These are phyloP conservation scores for Odontomachus brunneus DNA, from an alignment of 1,140 invertebrate genomes.

Conservation along the genomic window DNA sequence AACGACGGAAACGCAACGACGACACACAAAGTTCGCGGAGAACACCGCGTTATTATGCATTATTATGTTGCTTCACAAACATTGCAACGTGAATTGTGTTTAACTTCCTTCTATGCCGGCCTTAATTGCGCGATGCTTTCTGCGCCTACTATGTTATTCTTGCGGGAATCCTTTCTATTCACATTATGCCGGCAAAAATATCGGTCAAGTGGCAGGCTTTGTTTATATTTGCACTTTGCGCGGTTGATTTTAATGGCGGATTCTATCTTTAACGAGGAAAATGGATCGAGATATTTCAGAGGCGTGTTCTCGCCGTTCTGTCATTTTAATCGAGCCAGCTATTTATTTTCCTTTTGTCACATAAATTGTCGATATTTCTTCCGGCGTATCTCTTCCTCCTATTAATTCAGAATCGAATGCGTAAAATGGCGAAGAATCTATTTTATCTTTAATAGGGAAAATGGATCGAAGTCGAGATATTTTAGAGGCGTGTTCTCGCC, in stretches of 20 bases:
- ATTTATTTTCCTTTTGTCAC: background rate
- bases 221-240: slow-evolving; percentile 17
- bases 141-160: background rate
- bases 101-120: slow-evolving; percentile 1
- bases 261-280: background rate
- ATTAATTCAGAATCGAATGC: background rate
- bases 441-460: background rate
- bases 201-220: slow-evolving; percentile 17
- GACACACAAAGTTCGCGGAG: background rate
- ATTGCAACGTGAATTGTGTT: slow-evolving; percentile 11
- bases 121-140: slow-evolving; percentile 20
- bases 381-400: background rate
- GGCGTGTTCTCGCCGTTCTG: background rate
- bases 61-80: slow-evolving; percentile 16
- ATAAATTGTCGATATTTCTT: background rate
- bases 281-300: slow-evolving; percentile 26
- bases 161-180: background rate
- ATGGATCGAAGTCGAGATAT: slow-evolving; percentile 31
- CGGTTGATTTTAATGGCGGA: background rate
- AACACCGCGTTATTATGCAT: background rate
- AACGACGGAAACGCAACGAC: background rate
- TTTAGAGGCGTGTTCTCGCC: background rate
- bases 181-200: slow-evolving; percentile 17
- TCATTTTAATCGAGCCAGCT: background rate
- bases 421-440: slow-evolving; percentile 24